Percentiles rank a stretch among this genome's conserved stretches.
Conservation (phyloP, 1,140 invertebrate genomes). For the Neuroterus valhalla region DNA sequence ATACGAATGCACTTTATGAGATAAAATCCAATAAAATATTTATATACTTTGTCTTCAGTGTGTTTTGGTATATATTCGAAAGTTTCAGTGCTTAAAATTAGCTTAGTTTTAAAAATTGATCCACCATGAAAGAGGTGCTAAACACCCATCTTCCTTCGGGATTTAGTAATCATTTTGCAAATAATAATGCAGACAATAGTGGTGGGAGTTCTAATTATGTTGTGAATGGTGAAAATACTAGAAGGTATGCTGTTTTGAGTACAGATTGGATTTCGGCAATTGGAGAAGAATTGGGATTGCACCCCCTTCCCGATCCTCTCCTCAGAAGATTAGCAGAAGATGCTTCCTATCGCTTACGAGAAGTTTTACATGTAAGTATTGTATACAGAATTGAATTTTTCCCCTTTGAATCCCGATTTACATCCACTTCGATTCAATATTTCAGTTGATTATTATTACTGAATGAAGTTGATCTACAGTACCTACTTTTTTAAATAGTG, state of each 20-base stretch:
- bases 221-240: conserved; percentile 60
- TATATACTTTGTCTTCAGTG: background rate
- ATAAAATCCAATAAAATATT: background rate
- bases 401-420: background rate
- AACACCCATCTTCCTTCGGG: conserved; percentile 55
- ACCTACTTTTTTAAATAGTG: too few relatives aligned
- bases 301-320: conserved; percentile 67
- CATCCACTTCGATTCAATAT: background rate
- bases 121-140: conserved; percentile 69
- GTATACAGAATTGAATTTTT: conserved; percentile 3
- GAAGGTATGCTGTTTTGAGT: conserved; percentile 70
- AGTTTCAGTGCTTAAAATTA: background rate
- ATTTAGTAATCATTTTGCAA: conserved; percentile 67
- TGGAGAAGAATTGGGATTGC: conserved; percentile 71
- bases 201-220: conserved; percentile 58
- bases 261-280: conserved; percentile 71
- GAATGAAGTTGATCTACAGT: too few relatives aligned
- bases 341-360: conserved; percentile 71
- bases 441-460: too few relatives aligned
- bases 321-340: conserved; percentile 69
- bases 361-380: conserved; percentile 69
- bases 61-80: background rate
- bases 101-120: background rate
- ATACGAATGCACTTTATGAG: background rate
- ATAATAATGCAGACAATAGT: conserved; percentile 66